These are phyloP conservation scores for Drosophila sp. DNA, from an alignment of 1,140 invertebrate species.

Conservation along the genomic window DNA sequence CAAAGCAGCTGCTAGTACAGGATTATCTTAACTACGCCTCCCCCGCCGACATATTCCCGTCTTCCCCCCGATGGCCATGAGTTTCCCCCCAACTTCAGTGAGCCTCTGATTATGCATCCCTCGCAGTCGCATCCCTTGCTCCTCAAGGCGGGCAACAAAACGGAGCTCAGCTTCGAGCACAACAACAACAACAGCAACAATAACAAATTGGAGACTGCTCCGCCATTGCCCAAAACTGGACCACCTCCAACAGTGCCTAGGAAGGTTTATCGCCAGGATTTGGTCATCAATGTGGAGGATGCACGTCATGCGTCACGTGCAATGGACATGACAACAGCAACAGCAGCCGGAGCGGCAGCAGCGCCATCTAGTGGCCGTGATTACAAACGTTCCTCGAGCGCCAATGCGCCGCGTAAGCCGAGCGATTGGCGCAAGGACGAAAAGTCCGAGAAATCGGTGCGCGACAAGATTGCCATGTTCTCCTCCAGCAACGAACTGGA, in stretches of 20 bases:
- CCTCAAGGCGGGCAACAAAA: conserved; percentile 42
- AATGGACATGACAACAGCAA: not conserved
- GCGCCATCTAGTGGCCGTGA: conserved; percentile 51
- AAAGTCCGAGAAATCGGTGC: conserved; percentile 91
- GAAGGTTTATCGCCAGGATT: conserved; percentile 80
- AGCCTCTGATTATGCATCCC: conserved; percentile 85
- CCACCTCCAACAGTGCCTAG: conserved; percentile 77
- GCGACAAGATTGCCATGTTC: conserved; percentile 95
- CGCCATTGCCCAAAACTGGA: conserved; percentile 79
- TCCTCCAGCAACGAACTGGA: conserved; percentile 85
- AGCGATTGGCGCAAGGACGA: conserved; percentile 88
- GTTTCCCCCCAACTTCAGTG: conserved; percentile 91
- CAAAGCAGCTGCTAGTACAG: conserved; percentile 75
- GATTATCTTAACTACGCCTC: conserved; percentile 81
- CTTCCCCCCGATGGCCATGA: conserved; percentile 95
- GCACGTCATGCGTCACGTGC: conserved; percentile 26
- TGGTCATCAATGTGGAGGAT: conserved; percentile 80
- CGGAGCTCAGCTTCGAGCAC: conserved; percentile 41
- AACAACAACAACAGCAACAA: conserved; percentile 55
- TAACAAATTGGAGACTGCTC: conserved; percentile 52
- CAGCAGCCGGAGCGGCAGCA: conserved; percentile 9
- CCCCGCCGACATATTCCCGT: conserved; percentile 86
- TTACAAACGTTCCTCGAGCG: conserved; percentile 79
- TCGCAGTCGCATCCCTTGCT: conserved; percentile 28
- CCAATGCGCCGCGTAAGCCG: conserved; percentile 58